Base-by-base conservation (phyloP, 2,113 vertebrate genomes). In the Alouatta palliata region DNA sequence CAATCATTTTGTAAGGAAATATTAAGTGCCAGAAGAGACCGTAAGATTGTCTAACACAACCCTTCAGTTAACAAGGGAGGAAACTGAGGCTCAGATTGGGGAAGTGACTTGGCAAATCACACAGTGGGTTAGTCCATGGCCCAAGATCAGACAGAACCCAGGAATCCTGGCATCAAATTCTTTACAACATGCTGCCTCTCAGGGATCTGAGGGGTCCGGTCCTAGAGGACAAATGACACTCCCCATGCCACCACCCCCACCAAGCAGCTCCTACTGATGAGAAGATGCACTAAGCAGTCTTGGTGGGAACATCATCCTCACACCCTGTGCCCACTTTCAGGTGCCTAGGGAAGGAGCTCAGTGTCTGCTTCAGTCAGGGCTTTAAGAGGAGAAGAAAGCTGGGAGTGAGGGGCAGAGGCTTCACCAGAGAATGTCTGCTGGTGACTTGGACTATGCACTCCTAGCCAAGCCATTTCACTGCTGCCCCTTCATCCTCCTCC, bases 1-100 rank as follows among this genome's bases (percentile, higher is more conserved):
- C 17, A 73, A 81, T 87, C 75, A 35, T 37, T 87, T 95, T 90
- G 13, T 19, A 94, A 37, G 49, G 92, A 84, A n/a, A 37, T 52
- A 70, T 30, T 30, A 35, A 73, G 43, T 66, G 35, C 25, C 9
- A 11, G 47, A 83, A 68, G 30, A 92, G 81, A 47, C 21, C 30
- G 92, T 43, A 61, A 80, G 70, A 64, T 54, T 9, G 37, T 43
- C 68, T 3, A 30, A 58, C 17, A 9, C 9, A 49, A 32, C 21
- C 10, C 52, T 96, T 45, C 71, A 35, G 13, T 52, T 47, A 45
- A 66, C 52, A 76, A 21, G 23, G 20, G 61, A 93, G 56, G 68
- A 71, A 89, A 49, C 6, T 5, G 7, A 86, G 47, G 30, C 43
- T 83, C 4, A 2, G n/a, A 54, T 19, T 54, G 37, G 30, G 16